Percentiles rank a stretch among this genome's conserved stretches.
These are phyloP conservation scores for Trissonchulus latispiculum DNA, from an alignment of 2,888 invertebrate species.

Conservation along the genomic window DNA sequence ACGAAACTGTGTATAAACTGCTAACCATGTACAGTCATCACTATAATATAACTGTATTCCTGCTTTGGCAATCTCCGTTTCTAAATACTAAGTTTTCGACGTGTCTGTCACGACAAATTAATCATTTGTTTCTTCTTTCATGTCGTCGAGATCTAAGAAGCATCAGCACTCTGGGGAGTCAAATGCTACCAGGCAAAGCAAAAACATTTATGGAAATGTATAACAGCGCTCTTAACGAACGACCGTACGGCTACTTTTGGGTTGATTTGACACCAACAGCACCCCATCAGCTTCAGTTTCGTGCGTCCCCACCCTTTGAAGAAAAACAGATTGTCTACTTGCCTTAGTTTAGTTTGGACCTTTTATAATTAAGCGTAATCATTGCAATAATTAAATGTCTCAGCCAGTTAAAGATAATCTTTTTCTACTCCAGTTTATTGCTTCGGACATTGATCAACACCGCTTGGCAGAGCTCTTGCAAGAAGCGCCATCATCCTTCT, in stretches of 20 bases:
- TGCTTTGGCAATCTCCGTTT: not conserved
- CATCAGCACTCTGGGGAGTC: not conserved
- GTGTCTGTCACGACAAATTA: not conserved
- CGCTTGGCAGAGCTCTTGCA: not conserved
- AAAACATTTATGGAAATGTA: not conserved
- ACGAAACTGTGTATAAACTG: not conserved
- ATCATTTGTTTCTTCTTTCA: not conserved
- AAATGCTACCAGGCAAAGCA: not conserved
- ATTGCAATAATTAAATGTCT: not conserved
- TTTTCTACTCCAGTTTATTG: not conserved
- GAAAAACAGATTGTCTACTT: not conserved
- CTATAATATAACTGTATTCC: not conserved
- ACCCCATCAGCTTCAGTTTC: not conserved
- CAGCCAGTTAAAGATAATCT: not conserved
- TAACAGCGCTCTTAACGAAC: not conserved
- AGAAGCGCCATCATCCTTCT: not conserved
- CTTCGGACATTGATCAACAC: not conserved
- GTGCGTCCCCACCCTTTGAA: not conserved
- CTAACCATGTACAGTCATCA: not conserved
- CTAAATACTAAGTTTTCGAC: not conserved
- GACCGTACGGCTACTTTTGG: not conserved
- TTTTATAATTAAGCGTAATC: not conserved
- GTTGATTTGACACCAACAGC: not conserved
- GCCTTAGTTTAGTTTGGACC: not conserved
- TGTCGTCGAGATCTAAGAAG: not conserved